Conservation (phyloP, 2,113 vertebrate species). For the Benthochromis sp. region DNA sequence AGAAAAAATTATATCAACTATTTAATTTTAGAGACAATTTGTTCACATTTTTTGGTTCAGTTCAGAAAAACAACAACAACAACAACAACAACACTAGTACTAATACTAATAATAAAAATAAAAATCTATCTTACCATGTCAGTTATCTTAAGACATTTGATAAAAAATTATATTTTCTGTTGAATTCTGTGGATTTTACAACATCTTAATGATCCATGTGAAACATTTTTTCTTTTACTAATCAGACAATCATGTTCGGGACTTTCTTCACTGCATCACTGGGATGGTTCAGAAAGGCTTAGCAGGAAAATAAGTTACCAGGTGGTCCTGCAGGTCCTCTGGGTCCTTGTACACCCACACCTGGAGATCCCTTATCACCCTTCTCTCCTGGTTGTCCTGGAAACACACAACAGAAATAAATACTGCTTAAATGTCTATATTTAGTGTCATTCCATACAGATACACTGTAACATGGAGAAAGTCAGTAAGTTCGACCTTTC, state of each 20-base stretch:
- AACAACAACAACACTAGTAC: background rate
- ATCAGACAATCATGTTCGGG: background rate
- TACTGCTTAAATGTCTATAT: background rate
- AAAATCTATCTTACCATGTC: background rate
- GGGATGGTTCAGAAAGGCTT: background rate
- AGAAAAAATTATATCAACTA: fast-evolving
- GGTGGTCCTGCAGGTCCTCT: constrained; percentile 83
- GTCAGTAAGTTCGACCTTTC: fast-evolving
- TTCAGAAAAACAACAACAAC: background rate
- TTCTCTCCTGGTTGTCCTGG: constrained; percentile 85
- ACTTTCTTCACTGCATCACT: background rate
- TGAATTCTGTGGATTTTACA: background rate
- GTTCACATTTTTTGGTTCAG: background rate
- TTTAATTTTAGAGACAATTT: background rate
- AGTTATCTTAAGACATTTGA: background rate
- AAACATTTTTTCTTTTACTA: background rate
- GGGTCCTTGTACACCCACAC: constrained; percentile 86
- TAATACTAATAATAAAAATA: fast-evolving
- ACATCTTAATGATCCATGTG: background rate
- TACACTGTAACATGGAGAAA: background rate
- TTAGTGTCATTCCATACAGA: fast-evolving
- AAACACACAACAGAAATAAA: background rate
- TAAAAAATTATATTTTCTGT: fast-evolving
- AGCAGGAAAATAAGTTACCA: constrained; percentile 62
- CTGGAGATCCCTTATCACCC: constrained; percentile 86